A percentile compares a stretch with the other conserved stretches of the same genome.
Conservation (phyloP, 2,888 invertebrate species). For the Melinopterus prodromus region DNA sequence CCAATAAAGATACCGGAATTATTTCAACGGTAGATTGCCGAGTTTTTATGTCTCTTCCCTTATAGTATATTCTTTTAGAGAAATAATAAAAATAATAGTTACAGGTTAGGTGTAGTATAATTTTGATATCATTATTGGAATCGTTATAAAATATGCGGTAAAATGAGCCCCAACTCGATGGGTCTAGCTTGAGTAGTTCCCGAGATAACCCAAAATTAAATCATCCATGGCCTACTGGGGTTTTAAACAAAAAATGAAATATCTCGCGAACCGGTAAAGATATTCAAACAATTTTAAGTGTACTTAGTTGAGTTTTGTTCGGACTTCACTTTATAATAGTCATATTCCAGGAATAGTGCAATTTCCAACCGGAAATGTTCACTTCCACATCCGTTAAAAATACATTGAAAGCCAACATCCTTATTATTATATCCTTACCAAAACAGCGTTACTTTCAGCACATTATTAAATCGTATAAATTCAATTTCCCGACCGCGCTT, state of each 20-base stretch:
- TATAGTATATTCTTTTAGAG: not conserved
- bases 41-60: not conserved
- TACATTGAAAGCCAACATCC: not conserved
- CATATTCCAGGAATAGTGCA: not conserved
- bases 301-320: not conserved
- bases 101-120: not conserved
- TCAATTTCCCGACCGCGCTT: not conserved
- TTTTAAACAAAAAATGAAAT: not conserved
- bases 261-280: not conserved
- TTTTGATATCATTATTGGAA: not conserved
- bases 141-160: not conserved
- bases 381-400: too few relatives aligned
- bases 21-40: not conserved
- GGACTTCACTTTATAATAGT: not conserved
- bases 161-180: not conserved
- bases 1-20: not conserved
- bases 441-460: too few relatives aligned
- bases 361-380: not conserved
- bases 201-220: not conserved
- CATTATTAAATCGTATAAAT: not conserved
- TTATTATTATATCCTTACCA: not conserved
- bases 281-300: not conserved
- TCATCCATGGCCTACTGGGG: not conserved
- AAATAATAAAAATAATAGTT: not conserved
- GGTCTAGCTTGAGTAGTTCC: not conserved